Evolutionary conservation across 2,888 invertebrate species (phyloP), one percentile per base, ranked within the genome.

Genomic region (Chesias legatella): DNA sequence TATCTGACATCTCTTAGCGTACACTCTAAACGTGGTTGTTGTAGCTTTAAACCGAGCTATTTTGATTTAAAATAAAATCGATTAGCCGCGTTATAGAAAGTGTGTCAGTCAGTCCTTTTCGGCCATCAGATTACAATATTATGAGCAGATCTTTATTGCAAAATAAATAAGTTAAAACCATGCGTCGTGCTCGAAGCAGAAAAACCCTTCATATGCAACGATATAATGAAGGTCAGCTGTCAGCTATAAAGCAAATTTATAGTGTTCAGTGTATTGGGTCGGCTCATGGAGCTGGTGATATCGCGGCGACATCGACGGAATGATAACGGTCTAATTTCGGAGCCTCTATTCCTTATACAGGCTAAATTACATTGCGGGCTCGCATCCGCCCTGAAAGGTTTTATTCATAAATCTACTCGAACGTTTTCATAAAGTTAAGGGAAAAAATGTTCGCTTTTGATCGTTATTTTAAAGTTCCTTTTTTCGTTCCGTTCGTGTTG

Each of bases 301-400:
- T 80, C 64, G 70, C 68, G 68, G 73, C 79, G 85, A 84, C 86
- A 79, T 73, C 73, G 71, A 65, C 58, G 77, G 84, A 85, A 86
- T 85, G 84, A 85, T 85, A 86, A 86, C 83, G 77, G 79, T 81
- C 83, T 84, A 81, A 85, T 88, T 85, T 83, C 54, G 73, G 71
- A 74, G 75, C 75, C 69, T 69, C 73, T 70, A 60, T 58, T 71
- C 67, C 73, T 70, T 74, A 79, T 72, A 78, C 73, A 75, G 74
- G 69, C 79, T 78, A 84, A 84, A 84, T 86, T 85, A 85, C 84
- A 76, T 74, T 76, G 76, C 73, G 77, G 79, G 64, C 67, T 67
- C 78, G 71, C 75, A 78, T 79, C 79, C 73, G 63, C 78, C 77
- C 74, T 83, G 81, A 84, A 84, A 86, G 84, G 85, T 85, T 85